These are phyloP conservation scores for Silurus glanis DNA, from an alignment of 2,113 vertebrate genomes.

Conservation along the genomic window DNA sequence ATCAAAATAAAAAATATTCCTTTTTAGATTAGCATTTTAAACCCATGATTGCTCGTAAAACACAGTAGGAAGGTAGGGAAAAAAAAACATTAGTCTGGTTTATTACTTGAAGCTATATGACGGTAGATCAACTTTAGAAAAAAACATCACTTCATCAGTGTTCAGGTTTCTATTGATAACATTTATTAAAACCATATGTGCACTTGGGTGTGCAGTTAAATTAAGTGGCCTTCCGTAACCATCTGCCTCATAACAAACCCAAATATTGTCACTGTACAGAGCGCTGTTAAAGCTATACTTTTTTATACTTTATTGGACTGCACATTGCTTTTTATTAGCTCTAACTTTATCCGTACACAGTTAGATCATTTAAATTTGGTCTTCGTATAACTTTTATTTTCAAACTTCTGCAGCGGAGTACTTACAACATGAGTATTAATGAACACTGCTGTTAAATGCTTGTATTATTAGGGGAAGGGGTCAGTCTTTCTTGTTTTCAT, in stretches of 20 bases:
- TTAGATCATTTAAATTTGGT: background rate
- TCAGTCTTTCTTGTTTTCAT: conserved; percentile 25
- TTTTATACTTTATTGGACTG: background rate
- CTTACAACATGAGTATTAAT: conserved; percentile 16
- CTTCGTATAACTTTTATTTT: conserved; percentile 18
- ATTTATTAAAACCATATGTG: conserved; percentile 24
- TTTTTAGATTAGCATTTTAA: conserved; percentile 44
- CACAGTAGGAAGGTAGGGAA: conserved; percentile 16
- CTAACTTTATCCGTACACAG: background rate
- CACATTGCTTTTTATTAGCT: conserved; percentile 22
- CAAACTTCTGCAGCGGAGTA: background rate
- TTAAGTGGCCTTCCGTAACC: conserved; percentile 14
- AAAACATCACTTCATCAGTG: background rate
- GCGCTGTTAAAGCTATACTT: background rate
- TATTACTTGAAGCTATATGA: conserved; percentile 13
- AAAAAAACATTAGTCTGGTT: background rate
- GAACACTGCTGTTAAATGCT: conserved; percentile 1
- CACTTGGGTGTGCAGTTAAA: conserved; percentile 20
- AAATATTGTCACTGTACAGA: background rate
- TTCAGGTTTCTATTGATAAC: conserved; percentile 18
- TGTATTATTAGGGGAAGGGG: background rate
- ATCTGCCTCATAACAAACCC: conserved; percentile 11
- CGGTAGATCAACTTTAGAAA: background rate
- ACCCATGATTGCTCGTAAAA: conserved; percentile 48
- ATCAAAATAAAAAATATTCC: conserved; percentile 25